phyloP scores from a whole-genome alignment of 1,140 invertebrate species.

The Yoshiicerus persimilis region DNA sequence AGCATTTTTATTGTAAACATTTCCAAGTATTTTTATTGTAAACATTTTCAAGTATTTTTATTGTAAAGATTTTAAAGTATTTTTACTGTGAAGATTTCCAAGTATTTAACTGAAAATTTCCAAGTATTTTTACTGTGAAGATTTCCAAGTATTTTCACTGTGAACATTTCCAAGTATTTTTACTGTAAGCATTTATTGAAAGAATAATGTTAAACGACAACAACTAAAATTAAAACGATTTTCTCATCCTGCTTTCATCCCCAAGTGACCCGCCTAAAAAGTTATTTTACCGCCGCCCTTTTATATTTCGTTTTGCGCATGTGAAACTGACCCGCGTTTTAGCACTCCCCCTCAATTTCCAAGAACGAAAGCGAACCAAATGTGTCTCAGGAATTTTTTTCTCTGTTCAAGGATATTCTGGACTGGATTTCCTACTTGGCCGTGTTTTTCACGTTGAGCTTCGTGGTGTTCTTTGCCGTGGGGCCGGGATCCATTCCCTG shows the following conservation, averaged over 20 bases:
- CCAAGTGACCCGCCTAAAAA: not conserved
- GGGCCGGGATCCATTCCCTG: conserved; percentile 96
- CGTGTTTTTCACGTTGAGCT: conserved; percentile 87
- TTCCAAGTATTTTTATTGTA: too few relatives aligned
- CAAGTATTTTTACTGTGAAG: too few relatives aligned
- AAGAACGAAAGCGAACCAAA: not conserved
- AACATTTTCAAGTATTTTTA: too few relatives aligned
- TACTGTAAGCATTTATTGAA: too few relatives aligned
- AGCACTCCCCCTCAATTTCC: not conserved
- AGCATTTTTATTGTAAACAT: too few relatives aligned
- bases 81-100: too few relatives aligned
- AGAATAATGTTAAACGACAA: not conserved
- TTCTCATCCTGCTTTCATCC: not conserved
- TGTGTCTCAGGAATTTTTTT: conserved; percentile 68
- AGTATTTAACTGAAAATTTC: too few relatives aligned
- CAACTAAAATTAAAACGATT: not conserved
- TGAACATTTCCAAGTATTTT: too few relatives aligned
- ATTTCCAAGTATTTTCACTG: too few relatives aligned
- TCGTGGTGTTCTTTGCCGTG: conserved; percentile 96
- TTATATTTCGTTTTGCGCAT: not conserved
- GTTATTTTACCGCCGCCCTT: not conserved
- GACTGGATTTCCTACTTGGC: conserved; percentile 96
- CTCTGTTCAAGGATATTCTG: conserved; percentile 95
- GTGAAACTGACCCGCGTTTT: not conserved
- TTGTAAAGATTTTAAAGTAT: too few relatives aligned